These are phyloP conservation scores for Ganaspis sp. DNA, from an alignment of 1,140 invertebrate genomes.

Conservation along the genomic window DNA sequence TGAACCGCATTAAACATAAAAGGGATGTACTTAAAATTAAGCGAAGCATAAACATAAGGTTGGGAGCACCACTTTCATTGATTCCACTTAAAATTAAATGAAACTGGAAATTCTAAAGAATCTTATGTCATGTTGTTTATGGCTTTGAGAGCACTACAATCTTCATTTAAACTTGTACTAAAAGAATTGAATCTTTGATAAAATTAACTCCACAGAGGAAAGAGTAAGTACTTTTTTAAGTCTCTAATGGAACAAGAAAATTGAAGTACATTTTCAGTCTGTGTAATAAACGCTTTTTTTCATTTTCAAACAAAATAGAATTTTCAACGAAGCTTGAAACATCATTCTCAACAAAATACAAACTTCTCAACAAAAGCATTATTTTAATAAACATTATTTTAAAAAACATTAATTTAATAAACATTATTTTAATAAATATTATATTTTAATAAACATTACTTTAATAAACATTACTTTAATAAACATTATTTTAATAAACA, in stretches of 20 bases:
- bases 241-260: neutral
- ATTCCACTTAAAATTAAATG: conserved; percentile 26
- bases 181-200: neutral
- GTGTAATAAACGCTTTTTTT: no score
- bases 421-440: no score
- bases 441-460: no score
- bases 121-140: neutral
- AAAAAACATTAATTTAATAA: no score
- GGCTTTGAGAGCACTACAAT: neutral
- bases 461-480: no score
- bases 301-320: no score
- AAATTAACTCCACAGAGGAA: neutral
- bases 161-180: neutral
- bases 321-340: no score
- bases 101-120: conserved; percentile 18
- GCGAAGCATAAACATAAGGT: conserved; percentile 12
- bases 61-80: neutral
- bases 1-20: conserved; percentile 6
- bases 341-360: no score
- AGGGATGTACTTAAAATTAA: conserved; percentile 8
- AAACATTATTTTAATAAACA: no score
- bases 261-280: neutral
- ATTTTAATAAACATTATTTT: no score
- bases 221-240: neutral
- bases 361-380: no score